phyloP scores from a whole-genome alignment of 2,113 vertebrate genomes.

The Sciurus niger region DNA sequence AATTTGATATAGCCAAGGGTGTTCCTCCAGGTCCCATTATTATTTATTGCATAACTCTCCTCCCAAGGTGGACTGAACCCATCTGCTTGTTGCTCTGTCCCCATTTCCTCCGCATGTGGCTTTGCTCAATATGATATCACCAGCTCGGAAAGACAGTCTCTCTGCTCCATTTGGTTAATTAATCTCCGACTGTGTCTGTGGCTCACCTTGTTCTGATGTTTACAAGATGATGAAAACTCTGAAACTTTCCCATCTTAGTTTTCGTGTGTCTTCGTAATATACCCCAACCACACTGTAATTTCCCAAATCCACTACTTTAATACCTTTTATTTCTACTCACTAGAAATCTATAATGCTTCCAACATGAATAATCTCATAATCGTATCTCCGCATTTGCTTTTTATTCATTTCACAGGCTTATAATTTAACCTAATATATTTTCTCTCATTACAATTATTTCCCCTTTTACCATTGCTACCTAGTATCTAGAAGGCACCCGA shows the following conservation, averaged over 20 bases:
- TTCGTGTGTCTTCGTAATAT: not conserved
- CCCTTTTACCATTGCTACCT: not conserved
- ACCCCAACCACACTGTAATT: not conserved
- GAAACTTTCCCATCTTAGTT: slow-evolving; percentile 40
- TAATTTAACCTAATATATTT: not conserved
- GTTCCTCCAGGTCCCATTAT: not conserved
- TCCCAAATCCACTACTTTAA: not conserved
- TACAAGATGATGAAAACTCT: slow-evolving; percentile 57
- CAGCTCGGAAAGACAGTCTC: slow-evolving; percentile 41
- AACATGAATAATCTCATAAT: not conserved
- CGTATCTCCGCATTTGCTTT: not conserved
- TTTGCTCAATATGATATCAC: slow-evolving; percentile 41
- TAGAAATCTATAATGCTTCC: not conserved
- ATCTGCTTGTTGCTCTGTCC: slow-evolving; percentile 66
- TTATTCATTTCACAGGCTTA: not conserved
- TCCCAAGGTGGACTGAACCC: slow-evolving; percentile 61
- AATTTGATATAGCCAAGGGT: not conserved
- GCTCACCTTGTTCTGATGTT: slow-evolving; percentile 76
- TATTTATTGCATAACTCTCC: slow-evolving; percentile 4
- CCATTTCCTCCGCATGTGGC: slow-evolving; percentile 63
- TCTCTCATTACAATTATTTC: not conserved
- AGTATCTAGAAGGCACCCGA: not conserved
- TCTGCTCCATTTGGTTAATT: slow-evolving; percentile 83
- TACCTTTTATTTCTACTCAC: not conserved
- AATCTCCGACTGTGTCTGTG: slow-evolving; percentile 74